Percentiles rank a stretch among this genome's conserved stretches.
Evolutionary conservation across 2,888 invertebrate genomes (phyloP).

Genomic region (Chalcosyrphus nemorum): DNA sequence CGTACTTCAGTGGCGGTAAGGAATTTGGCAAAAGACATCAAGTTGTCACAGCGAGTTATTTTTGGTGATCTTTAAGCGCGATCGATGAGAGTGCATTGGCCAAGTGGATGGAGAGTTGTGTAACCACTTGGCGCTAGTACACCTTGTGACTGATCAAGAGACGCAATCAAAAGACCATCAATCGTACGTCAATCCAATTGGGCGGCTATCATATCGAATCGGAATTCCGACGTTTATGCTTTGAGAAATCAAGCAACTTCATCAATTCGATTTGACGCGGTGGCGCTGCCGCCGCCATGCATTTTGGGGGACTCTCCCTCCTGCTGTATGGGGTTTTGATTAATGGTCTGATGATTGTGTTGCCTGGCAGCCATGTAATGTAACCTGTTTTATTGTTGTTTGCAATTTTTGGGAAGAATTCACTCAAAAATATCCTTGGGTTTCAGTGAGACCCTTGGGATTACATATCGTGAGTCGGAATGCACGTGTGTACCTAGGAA

Average conservation of each 20-base stretch:
- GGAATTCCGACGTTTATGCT: slow-evolving; percentile 48
- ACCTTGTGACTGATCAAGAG: slow-evolving; percentile 30
- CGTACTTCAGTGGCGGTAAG: slow-evolving; percentile 68
- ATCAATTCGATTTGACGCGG: slow-evolving; percentile 68
- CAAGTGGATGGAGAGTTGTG: slow-evolving; percentile 33
- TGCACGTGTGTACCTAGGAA: slow-evolving; percentile 58
- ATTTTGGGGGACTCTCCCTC: slow-evolving; percentile 44
- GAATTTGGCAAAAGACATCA: slow-evolving; percentile 58
- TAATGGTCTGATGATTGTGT: slow-evolving; percentile 47
- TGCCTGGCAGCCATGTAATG: background rate
- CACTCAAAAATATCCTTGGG: too few relatives aligned
- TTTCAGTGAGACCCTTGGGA: slow-evolving; percentile 74
- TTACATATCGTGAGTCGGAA: slow-evolving; percentile 29
- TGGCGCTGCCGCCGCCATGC: slow-evolving; percentile 60
- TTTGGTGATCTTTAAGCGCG: slow-evolving; percentile 39
- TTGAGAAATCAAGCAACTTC: slow-evolving; percentile 61
- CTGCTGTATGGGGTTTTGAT: slow-evolving; percentile 31
- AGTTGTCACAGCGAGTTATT: slow-evolving; percentile 67
- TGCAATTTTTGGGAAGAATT: slow-evolving; percentile 15
- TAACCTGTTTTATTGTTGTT: slow-evolving; percentile 21
- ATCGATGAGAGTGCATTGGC: slow-evolving; percentile 49
- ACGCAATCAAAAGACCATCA: slow-evolving; percentile 64
- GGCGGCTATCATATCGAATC: slow-evolving; percentile 65
- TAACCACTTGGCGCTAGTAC: slow-evolving; percentile 55
- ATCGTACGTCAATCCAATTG: slow-evolving; percentile 65